Evolutionary conservation across 2,797 vertebrate genomes (phyloP).

Genomic region (Argentina silus): DNA sequence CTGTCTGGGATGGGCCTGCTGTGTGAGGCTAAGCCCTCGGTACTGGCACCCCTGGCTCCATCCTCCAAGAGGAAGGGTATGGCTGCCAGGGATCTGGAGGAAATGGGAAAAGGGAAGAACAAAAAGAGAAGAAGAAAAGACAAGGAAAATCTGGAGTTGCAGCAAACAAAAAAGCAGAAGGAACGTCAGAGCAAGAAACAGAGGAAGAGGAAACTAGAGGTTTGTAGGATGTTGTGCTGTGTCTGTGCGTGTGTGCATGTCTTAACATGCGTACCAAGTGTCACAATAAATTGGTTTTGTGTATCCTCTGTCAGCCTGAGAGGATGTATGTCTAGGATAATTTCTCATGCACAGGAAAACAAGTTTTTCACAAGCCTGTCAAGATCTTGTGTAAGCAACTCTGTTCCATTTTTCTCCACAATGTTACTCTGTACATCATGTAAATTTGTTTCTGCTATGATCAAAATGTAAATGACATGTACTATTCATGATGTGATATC

Average conservation of each 20-base stretch:
- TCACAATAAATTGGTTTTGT: neutral
- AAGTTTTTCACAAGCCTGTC: too few relatives aligned
- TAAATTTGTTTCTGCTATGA: too few relatives aligned
- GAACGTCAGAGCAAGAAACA: conserved; percentile 72
- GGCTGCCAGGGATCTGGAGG: conserved; percentile 59
- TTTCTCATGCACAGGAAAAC: neutral
- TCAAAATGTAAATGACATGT: too few relatives aligned
- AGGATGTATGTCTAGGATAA: neutral
- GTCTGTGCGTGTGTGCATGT: conserved; percentile 16
- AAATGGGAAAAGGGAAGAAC: conserved; percentile 61
- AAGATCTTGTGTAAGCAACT: too few relatives aligned
- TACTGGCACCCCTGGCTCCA: conserved; percentile 38
- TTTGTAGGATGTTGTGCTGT: conserved; percentile 38
- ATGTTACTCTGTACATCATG: too few relatives aligned
- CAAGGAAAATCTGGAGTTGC: conserved; percentile 76
- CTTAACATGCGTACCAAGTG: neutral
- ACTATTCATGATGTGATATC: too few relatives aligned
- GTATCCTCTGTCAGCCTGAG: neutral
- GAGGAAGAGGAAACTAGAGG: conserved; percentile 77
- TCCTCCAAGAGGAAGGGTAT: conserved; percentile 64
- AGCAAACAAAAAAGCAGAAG: conserved; percentile 68
- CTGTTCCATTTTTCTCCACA: too few relatives aligned
- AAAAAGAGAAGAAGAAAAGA: conserved; percentile 79
- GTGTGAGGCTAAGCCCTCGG: conserved; percentile 56
- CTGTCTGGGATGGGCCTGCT: conserved; percentile 54